Percentiles rank a stretch among this genome's conserved stretches.
These are phyloP conservation scores for Lepidocolaptes lacrymiger DNA, from an alignment of 2,797 vertebrate species.

Conservation along the genomic window DNA sequence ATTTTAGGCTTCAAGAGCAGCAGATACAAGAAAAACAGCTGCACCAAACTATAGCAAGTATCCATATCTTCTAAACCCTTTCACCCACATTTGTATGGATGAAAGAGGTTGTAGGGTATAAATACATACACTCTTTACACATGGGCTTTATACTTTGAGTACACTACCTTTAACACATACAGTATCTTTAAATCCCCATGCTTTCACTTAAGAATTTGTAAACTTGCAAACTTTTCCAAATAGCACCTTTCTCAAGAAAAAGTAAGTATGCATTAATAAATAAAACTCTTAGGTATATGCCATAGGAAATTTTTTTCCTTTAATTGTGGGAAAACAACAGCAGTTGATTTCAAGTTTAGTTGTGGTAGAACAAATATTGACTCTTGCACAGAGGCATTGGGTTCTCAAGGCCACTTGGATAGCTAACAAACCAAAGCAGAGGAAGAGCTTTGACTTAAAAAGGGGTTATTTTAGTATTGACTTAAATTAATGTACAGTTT, in stretches of 20 bases:
- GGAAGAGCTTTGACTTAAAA: not conserved
- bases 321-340: not conserved
- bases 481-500: not conserved
- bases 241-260: not conserved
- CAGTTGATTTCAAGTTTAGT: not conserved
- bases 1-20: not conserved
- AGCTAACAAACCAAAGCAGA: not conserved
- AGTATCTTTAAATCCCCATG: not conserved
- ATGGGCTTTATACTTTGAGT: not conserved
- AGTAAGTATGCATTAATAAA: not conserved
- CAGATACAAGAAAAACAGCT: not conserved
- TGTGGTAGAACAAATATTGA: not conserved
- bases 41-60: not conserved
- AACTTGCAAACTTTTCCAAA: not conserved
- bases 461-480: not conserved
- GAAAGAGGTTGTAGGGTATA: not conserved
- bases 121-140: not conserved
- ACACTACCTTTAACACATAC: not conserved
- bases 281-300: not conserved
- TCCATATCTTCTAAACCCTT: not conserved
- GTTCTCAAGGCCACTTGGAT: not conserved
- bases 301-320: accelerated
- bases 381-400: not conserved
- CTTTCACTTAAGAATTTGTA: not conserved
- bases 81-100: not conserved